Conservation (phyloP, 2,113 vertebrate species). For the Hippoglossus stenolepis region DNA sequence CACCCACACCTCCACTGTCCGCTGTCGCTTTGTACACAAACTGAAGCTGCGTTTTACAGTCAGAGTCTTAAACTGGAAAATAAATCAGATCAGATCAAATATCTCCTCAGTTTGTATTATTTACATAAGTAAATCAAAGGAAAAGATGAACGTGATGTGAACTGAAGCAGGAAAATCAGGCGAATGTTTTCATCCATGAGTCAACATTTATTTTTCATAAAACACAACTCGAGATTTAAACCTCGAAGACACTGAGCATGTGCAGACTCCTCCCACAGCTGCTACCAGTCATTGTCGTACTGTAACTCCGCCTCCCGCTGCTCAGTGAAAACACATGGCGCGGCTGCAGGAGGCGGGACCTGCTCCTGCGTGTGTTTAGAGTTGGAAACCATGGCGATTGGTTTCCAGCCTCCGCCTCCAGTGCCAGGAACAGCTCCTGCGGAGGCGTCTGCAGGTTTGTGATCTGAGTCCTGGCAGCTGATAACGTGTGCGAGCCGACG, state of each 20-base stretch:
- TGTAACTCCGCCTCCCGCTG: conserved; percentile 47
- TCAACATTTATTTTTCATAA: not conserved
- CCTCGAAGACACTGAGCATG: not conserved
- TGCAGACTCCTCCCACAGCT: conserved; percentile 36
- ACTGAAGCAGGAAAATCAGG: no score
- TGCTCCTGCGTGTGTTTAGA: conserved; percentile 12
- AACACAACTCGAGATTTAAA: not conserved
- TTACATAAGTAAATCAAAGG: not conserved
- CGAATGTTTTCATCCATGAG: not conserved
- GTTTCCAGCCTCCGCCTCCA: conserved; percentile 36
- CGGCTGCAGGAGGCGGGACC: conserved; percentile 32
- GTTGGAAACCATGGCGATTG: conserved; percentile 60
- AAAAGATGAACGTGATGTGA: not conserved
- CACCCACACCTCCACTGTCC: not conserved
- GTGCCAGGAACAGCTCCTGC: conserved; percentile 64
- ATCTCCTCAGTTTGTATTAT: not conserved
- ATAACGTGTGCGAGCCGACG: not conserved
- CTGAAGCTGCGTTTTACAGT: no score
- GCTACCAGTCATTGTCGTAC: conserved; percentile 46
- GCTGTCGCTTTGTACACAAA: no score
- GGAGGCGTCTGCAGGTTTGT: conserved; percentile 28
- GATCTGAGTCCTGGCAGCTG: conserved; percentile 33
- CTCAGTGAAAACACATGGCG: conserved; percentile 63
- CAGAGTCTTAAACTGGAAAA: not conserved
- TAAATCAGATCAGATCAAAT: not conserved